Percentiles rank a stretch among this genome's conserved stretches.
Evolutionary conservation across 1,140 invertebrate genomes (phyloP).

Genomic region (Pectinophora gossypiella): DNA sequence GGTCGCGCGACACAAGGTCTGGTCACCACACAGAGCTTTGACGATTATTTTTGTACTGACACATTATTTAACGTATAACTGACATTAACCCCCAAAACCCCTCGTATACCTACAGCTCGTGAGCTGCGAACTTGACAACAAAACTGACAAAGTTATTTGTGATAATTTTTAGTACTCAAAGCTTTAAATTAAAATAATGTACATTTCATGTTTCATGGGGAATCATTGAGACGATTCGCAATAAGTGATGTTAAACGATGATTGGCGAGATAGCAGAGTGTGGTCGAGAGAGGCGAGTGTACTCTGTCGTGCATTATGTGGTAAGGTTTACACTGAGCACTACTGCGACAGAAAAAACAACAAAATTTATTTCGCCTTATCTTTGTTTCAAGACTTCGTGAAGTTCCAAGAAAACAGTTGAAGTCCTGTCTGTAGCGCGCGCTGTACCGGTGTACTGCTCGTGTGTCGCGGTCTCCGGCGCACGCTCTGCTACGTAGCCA

Average conservation of each 20-base stretch:
- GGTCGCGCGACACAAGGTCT: not conserved
- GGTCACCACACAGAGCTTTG: not conserved
- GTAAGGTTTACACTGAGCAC: too few species aligned
- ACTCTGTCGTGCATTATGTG: too few species aligned
- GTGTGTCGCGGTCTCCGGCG: too few species aligned
- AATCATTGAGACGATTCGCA: not conserved
- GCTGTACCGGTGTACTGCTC: too few species aligned
- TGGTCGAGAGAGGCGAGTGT: too few species aligned
- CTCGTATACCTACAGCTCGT: not conserved
- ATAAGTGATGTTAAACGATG: not conserved
- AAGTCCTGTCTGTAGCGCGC: too few species aligned
- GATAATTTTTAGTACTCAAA: slow-evolving; percentile 43
- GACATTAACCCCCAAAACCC: not conserved
- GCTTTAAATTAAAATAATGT: slow-evolving; percentile 40
- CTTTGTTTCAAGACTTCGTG: too few species aligned
- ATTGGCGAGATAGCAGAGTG: slow-evolving; percentile 1
- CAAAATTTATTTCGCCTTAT: too few species aligned
- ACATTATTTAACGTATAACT: not conserved
- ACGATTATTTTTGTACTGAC: not conserved
- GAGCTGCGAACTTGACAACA: not conserved
- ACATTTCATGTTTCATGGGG: slow-evolving; percentile 13
- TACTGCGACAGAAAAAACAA: too few species aligned
- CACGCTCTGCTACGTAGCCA: not conserved
- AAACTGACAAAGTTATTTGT: slow-evolving; percentile 34
- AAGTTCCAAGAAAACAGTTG: too few species aligned